Evolutionary conservation across 2,113 vertebrate genomes (phyloP).

Genomic region (Leucoraja erinaceus): DNA sequence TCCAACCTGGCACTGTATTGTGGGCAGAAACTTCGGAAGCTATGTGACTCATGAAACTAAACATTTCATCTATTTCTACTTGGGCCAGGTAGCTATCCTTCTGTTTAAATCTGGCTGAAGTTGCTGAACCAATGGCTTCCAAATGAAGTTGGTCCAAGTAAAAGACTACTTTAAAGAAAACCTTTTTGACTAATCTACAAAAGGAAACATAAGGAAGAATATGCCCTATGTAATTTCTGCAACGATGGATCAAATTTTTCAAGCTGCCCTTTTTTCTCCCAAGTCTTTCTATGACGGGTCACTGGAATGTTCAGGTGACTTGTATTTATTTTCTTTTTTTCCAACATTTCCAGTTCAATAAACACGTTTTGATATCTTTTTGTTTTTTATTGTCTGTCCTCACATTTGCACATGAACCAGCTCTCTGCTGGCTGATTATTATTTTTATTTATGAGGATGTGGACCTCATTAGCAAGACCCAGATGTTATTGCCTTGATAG

Average conservation of each 20-base stretch:
- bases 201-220: constrained; percentile 7
- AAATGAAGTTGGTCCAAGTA: constrained; percentile 26
- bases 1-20: constrained; percentile 97
- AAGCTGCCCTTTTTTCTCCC: not conserved
- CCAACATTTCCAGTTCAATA: constrained; percentile 34
- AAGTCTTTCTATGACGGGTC: not conserved
- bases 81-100: constrained; percentile 95
- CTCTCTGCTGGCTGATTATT: not conserved
- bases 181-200: constrained; percentile 13
- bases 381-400: not conserved
- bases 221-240: constrained; percentile 1
- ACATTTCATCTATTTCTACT: constrained; percentile 99
- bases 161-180: constrained; percentile 34
- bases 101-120: constrained; percentile 92
- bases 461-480: no score
- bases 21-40: constrained; percentile 96
- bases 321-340: constrained; percentile 36
- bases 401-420: not conserved
- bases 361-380: constrained; percentile 25
- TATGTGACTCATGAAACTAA: constrained; percentile 97
- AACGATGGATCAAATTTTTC: constrained; percentile 17
- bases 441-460: not conserved
- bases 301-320: constrained; percentile 5
- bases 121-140: constrained; percentile 16
- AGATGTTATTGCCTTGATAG: not conserved